Conservation (phyloP, 2,113 vertebrate genomes). For the Psilopogon haemacephalus region DNA sequence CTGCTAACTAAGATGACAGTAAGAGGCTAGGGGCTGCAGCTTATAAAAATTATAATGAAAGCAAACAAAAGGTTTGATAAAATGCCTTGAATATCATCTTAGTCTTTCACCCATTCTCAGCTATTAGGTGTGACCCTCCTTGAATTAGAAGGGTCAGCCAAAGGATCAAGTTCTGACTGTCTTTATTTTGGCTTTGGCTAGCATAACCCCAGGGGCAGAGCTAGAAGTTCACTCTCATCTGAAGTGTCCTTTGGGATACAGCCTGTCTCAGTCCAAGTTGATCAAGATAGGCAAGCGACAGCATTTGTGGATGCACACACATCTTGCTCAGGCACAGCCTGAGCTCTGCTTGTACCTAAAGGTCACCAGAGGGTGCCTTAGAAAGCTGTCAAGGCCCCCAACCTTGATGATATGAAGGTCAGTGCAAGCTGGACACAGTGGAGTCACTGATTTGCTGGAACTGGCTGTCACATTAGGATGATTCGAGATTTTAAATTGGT, state of each 20-base stretch:
- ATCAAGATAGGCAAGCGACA: not conserved
- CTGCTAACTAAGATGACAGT: not conserved
- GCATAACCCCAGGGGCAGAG: not conserved
- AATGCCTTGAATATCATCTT: not conserved
- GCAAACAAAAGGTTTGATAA: not conserved
- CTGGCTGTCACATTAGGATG: not conserved
- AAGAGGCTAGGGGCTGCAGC: not conserved
- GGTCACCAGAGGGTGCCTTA: not conserved
- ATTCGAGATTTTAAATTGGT: not conserved
- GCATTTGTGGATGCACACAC: not conserved
- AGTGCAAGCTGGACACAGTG: not conserved
- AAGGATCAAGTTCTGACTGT: not conserved
- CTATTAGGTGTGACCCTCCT: not conserved
- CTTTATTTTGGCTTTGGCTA: conserved; percentile 11
- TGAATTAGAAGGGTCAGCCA: not conserved
- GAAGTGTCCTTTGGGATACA: not conserved
- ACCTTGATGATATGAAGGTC: not conserved
- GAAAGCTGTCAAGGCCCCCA: not conserved
- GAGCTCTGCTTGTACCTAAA: not conserved
- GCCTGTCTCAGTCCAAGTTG: not conserved
- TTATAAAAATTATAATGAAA: not conserved
- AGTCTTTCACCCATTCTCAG: not conserved
- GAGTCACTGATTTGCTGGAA: not conserved
- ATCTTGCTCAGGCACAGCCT: not conserved
- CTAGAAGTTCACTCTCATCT: not conserved